These are phyloP conservation scores for Brachyptera risi DNA, from an alignment of 2,888 invertebrate genomes.

Conservation along the genomic window DNA sequence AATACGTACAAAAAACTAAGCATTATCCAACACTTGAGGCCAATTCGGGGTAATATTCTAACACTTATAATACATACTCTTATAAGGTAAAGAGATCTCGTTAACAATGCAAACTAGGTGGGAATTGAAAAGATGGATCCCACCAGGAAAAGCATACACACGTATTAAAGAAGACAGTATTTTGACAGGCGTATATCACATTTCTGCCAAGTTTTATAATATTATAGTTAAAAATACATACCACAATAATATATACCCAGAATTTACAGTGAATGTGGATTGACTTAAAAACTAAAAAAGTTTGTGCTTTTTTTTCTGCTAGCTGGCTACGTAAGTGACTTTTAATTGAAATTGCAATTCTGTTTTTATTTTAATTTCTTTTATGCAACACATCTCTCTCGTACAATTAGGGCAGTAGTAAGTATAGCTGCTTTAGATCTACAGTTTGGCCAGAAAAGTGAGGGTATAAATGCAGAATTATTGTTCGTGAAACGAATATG, in stretches of 20 bases:
- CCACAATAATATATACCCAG: constrained; percentile 3
- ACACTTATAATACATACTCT: constrained; percentile 7
- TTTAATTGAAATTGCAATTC: neutral
- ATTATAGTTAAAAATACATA: constrained; percentile 11
- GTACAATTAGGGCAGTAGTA: neutral
- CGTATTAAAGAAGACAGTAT: constrained; percentile 25
- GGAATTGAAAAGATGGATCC: constrained; percentile 21
- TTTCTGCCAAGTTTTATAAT: constrained; percentile 17
- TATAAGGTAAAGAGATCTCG: constrained; percentile 13
- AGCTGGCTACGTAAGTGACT: constrained; percentile 17
- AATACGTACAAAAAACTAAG: constrained; percentile 21
- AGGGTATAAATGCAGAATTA: neutral
- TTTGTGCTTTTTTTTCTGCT: constrained; percentile 24
- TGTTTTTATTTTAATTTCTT: neutral
- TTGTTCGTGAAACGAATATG: neutral
- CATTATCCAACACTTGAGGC: constrained; percentile 22
- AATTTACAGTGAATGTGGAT: constrained; percentile 9
- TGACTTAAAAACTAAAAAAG: constrained; percentile 5
- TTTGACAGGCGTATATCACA: constrained; percentile 26
- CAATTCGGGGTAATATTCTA: constrained; percentile 17
- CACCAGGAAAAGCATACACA: constrained; percentile 27
- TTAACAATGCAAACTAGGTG: constrained; percentile 23
- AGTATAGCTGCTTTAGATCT: neutral
- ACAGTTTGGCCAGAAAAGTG: neutral
- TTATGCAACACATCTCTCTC: neutral